Percentiles rank a stretch among this genome's conserved stretches.
These are phyloP conservation scores for Lutjanus campechanus DNA, from an alignment of 2,797 vertebrate species.

Conservation along the genomic window DNA sequence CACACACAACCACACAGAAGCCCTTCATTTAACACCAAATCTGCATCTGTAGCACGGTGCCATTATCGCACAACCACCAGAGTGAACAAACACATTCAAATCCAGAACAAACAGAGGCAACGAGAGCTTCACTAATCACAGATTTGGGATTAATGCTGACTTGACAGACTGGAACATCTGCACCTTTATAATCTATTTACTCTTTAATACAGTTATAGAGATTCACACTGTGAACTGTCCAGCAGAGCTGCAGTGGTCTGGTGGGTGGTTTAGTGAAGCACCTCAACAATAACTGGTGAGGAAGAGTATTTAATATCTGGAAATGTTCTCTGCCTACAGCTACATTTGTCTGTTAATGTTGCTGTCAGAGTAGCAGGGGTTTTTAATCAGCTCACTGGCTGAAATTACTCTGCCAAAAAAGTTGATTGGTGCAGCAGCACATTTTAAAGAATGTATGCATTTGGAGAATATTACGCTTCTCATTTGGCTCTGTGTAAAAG, in stretches of 20 bases:
- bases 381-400: not conserved
- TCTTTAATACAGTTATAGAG: not conserved
- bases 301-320: not conserved
- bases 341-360: not conserved
- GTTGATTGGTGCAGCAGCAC: not conserved
- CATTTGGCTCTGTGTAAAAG: not conserved
- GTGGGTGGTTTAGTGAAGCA: not conserved
- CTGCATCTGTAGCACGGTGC: not conserved
- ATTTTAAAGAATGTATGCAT: not conserved
- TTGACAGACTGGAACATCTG: not conserved
- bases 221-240: not conserved
- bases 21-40: constrained; percentile 5
- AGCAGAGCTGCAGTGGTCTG: not conserved
- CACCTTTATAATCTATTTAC: not conserved
- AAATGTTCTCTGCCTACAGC: not conserved
- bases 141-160: not conserved
- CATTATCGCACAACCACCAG: not conserved
- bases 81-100: constrained; percentile 2
- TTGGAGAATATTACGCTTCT: not conserved
- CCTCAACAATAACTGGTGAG: not conserved
- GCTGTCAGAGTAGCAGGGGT: not conserved
- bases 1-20: constrained; percentile 3
- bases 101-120: not conserved
- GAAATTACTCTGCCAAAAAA: not conserved
- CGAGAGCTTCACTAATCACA: not conserved